Percentiles rank a stretch among this genome's conserved stretches.
Evolutionary conservation across 2,888 invertebrate genomes (phyloP).

Genomic region (Polydrusus tereticollis): DNA sequence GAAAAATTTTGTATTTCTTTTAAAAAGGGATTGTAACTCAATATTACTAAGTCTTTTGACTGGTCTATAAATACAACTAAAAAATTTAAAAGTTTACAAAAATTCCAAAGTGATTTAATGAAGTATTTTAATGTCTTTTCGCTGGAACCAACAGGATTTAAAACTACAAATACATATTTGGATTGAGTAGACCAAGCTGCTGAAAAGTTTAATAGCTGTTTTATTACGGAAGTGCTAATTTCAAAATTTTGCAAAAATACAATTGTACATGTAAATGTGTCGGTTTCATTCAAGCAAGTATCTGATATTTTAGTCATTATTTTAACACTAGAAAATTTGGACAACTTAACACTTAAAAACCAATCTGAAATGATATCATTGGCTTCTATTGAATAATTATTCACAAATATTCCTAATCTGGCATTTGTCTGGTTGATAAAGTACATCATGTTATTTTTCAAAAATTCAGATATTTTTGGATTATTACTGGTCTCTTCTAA

Average conservation of each 20-base stretch:
- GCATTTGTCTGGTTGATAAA: background rate
- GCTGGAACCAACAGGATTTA: background rate
- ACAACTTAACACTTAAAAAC: background rate
- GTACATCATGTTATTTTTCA: background rate
- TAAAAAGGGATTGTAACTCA: slow-evolving; percentile 19
- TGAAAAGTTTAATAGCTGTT: background rate
- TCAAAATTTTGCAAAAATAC: background rate
- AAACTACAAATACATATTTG: background rate
- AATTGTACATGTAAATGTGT: background rate
- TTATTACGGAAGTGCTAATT: background rate
- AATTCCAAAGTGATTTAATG: background rate
- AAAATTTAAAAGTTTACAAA: background rate
- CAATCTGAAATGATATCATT: background rate
- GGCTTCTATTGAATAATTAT: background rate
- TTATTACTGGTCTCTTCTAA: background rate
- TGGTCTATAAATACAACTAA: background rate
- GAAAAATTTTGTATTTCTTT: background rate
- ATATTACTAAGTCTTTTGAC: background rate
- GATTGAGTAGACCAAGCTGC: background rate
- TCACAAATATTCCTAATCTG: background rate
- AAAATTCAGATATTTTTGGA: background rate
- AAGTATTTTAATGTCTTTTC: background rate
- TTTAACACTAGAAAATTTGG: background rate
- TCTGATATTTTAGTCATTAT: background rate
- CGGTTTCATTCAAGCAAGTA: background rate